These are phyloP conservation scores for Netelia fuscicornis DNA, from an alignment of 2,888 invertebrate genomes.

Conservation along the genomic window DNA sequence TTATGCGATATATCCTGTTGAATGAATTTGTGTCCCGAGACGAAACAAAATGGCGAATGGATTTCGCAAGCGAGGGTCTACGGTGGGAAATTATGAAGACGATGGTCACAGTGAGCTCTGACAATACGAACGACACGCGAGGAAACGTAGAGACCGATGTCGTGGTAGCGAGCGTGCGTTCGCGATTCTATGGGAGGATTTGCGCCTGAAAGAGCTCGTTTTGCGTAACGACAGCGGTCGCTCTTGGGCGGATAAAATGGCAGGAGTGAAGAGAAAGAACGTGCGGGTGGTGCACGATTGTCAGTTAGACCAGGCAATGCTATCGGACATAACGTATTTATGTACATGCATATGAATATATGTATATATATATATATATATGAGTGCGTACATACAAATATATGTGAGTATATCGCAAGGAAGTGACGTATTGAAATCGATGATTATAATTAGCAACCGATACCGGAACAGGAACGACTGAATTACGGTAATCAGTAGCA, in stretches of 20 bases:
- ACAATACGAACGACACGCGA: constrained; percentile 14
- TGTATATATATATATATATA: constrained; percentile 16
- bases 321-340: constrained; percentile 41
- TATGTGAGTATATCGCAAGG: constrained; percentile 72
- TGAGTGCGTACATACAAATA: not conserved
- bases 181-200: constrained; percentile 40
- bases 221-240: constrained; percentile 60
- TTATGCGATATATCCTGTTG: not conserved
- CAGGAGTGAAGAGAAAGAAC: constrained; percentile 30
- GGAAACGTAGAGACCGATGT: constrained; percentile 22
- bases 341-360: not conserved
- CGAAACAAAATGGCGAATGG: not conserved
- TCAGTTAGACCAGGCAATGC: constrained; percentile 50
- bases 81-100: constrained; percentile 43
- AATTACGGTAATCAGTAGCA: constrained; percentile 83
- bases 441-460: constrained; percentile 84
- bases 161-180: not conserved
- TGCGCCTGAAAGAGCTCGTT: constrained; percentile 59
- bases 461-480: constrained; percentile 79
- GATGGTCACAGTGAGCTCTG: constrained; percentile 24
- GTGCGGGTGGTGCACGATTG: constrained; percentile 37
- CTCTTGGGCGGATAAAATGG: constrained; percentile 41
- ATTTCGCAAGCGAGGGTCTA: constrained; percentile 19
- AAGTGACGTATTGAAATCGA: constrained; percentile 83
- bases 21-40: not conserved